These are phyloP conservation scores for Ephestia elutella DNA, from an alignment of 1,140 invertebrate species.

Conservation along the genomic window DNA sequence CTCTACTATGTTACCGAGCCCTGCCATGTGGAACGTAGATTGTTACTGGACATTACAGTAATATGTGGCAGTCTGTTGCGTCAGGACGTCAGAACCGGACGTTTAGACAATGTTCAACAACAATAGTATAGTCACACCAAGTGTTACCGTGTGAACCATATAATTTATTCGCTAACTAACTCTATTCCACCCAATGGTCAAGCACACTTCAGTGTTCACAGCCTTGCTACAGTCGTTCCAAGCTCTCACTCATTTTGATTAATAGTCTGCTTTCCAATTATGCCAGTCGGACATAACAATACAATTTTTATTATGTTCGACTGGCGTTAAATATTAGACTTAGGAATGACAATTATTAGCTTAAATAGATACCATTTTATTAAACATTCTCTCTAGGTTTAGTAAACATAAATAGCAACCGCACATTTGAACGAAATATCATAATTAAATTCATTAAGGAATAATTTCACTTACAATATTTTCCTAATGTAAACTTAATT, in stretches of 20 bases:
- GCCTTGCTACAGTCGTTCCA: slow-evolving; percentile 66
- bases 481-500: slow-evolving; percentile 9
- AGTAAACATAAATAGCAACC: slow-evolving; percentile 6
- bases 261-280: slow-evolving; percentile 42
- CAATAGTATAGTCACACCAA: slow-evolving; percentile 24
- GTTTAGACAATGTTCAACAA: slow-evolving; percentile 36
- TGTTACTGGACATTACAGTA: slow-evolving; percentile 31
- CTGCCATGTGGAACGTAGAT: slow-evolving; percentile 30
- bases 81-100: slow-evolving; percentile 55
- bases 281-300: neutral
- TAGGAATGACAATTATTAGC: slow-evolving; percentile 59
- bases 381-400: slow-evolving; percentile 9
- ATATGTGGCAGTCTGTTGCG: slow-evolving; percentile 36
- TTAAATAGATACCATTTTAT: slow-evolving; percentile 50
- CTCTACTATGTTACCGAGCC: slow-evolving; percentile 66
- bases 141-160: slow-evolving; percentile 25
- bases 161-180: slow-evolving; percentile 17
- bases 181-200: slow-evolving; percentile 25
- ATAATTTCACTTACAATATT: slow-evolving; percentile 7
- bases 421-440: slow-evolving; percentile 5
- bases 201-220: slow-evolving; percentile 55
- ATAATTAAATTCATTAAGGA: slow-evolving; percentile 6
- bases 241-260: slow-evolving; percentile 47
- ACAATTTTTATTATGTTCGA: neutral
- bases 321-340: slow-evolving; percentile 21